Evolutionary conservation across 2,888 invertebrate genomes (phyloP), one percentile per base, ranked within the genome.

Genomic region (Unio delphinus): DNA sequence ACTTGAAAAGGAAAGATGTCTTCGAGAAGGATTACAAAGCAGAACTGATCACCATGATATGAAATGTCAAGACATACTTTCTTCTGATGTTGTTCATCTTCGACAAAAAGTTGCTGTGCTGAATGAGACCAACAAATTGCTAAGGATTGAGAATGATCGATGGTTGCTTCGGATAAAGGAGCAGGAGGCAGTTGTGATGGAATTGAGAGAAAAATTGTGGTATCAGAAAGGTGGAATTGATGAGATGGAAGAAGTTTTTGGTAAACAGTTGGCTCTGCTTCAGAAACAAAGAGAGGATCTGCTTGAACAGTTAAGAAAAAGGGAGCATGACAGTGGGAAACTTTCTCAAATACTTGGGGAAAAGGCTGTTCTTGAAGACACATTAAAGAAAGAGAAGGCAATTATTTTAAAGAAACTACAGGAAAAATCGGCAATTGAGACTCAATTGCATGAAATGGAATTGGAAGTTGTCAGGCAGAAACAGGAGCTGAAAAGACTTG

Each of bases 211-310:
- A 57, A 80, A 75, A 60, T 65, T 84, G 17, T 64, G 73, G 23
- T 71, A 72, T 45, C 75, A 74, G 55, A 66, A 67, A 18, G 69
- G 73, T 63, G 74, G 72, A 23, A 67, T 73, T 57, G 79, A 79
- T 28, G 78, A 81, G 57, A 73, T 79, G 60, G 76, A 80, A 61
- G 76, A 78, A 55, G 74, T 83, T 8, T 83, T 85, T 73, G 80
- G 78, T 23, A 79, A 77, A 34, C 88, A 88, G 73, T 67, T 88
- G 45, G 75, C 79, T 30, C 64, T 84, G 55, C 68, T 88, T 26
- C 86, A 85, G 68, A 80, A 81, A 58, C 86, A 87, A 65, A 74
- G 86, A 60, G 80, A 84, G 71, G 83, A 86, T 54, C 74, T 88
- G 45, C 55, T 84, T 28, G 75, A 81, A 26, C 80, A 81, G 67